Evolutionary conservation across 2,797 vertebrate species (phyloP).

Genomic region (Okamejei kenojei): DNA sequence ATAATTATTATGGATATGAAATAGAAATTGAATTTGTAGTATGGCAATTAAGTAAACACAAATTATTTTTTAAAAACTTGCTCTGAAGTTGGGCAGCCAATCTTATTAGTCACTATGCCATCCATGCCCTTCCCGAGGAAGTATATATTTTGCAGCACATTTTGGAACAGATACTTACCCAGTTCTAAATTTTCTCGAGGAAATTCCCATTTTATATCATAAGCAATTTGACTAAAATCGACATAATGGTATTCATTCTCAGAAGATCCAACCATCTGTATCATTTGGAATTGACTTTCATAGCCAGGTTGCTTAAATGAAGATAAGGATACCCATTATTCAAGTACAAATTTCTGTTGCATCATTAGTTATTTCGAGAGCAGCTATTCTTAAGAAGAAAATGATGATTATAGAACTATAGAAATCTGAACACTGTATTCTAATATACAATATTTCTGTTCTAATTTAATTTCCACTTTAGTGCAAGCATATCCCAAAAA

Average conservation of each 20-base stretch:
- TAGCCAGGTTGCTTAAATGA: conserved; percentile 73
- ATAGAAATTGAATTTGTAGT: background rate
- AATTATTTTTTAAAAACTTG: background rate
- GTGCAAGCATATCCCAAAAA: background rate
- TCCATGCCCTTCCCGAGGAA: background rate
- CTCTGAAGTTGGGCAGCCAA: background rate
- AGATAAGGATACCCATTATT: conserved; percentile 39
- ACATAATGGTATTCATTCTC: conserved; percentile 93
- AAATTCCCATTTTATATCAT: conserved; percentile 88
- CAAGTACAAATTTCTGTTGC: background rate
- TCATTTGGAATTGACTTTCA: conserved; percentile 80
- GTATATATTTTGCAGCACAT: background rate
- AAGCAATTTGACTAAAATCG: conserved; percentile 79
- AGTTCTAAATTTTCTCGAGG: conserved; percentile 89
- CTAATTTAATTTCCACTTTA: background rate
- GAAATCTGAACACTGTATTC: background rate
- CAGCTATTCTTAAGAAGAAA: background rate
- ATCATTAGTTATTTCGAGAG: background rate
- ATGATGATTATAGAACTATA: background rate
- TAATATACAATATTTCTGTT: background rate
- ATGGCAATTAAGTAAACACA: background rate
- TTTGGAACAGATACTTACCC: conserved; percentile 60
- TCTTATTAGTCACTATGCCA: background rate
- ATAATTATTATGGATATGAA: background rate
- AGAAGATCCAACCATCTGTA: conserved; percentile 72